Evolutionary conservation across 2,113 vertebrate genomes (phyloP).

Genomic region (Taxidea taxus): DNA sequence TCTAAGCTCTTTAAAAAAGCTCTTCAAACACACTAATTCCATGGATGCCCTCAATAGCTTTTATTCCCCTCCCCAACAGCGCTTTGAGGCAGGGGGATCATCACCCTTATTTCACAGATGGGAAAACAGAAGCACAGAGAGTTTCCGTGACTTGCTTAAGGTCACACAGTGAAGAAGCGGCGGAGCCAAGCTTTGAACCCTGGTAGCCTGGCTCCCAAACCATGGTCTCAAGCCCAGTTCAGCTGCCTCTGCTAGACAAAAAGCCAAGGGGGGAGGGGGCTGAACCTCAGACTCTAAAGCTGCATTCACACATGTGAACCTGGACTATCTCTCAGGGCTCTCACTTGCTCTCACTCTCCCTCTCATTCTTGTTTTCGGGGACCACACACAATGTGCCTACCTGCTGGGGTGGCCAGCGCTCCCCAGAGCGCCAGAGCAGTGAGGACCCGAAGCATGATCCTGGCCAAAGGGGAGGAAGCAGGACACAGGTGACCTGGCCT

Average conservation of each 20-base stretch:
- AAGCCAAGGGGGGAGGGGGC: not conserved
- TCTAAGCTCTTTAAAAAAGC: not conserved
- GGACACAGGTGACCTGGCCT: not conserved
- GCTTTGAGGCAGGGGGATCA: not conserved
- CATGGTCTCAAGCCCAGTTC: not conserved
- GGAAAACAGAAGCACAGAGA: not conserved
- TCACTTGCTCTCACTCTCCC: not conserved
- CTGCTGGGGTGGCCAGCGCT: rapidly evolving
- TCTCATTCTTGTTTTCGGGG: not conserved
- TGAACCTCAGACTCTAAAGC: not conserved
- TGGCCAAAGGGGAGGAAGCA: not conserved
- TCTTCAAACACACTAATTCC: not conserved
- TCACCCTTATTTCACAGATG: not conserved
- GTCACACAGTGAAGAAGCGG: not conserved
- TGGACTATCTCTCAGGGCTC: rapidly evolving
- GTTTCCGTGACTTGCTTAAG: not conserved
- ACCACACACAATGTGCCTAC: not conserved
- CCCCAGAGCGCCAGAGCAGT: not conserved
- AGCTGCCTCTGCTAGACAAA: not conserved
- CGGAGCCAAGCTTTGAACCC: not conserved
- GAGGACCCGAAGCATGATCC: not conserved
- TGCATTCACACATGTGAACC: not conserved
- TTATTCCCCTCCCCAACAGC: not conserved
- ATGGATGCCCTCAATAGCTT: not conserved
- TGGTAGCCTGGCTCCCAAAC: not conserved